A percentile compares a stretch with the other conserved stretches of the same genome.
phyloP scores from a whole-genome alignment of 64 coral and sea anemone species.

The Cladopsammia gracilis region DNA sequence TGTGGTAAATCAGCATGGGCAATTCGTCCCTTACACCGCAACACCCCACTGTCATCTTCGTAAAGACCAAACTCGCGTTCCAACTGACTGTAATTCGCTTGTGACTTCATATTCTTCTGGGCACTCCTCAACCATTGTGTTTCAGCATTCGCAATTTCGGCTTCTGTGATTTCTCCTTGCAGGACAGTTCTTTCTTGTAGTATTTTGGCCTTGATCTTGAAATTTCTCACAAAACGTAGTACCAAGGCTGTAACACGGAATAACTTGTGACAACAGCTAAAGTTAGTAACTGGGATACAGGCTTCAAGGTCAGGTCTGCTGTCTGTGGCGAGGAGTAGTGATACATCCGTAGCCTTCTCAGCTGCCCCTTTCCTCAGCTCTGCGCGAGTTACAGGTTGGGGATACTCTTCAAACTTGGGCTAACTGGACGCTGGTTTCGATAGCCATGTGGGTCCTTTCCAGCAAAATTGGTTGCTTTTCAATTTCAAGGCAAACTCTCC shows the following conservation, averaged over 20 bases:
- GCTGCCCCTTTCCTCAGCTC: not conserved
- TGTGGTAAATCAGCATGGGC: conserved; percentile 40
- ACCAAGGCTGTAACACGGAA: conserved; percentile 70
- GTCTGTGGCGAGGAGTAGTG: not conserved
- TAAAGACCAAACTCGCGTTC: conserved; percentile 57
- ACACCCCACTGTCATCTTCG: conserved; percentile 48
- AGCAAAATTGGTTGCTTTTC: conserved; percentile 10
- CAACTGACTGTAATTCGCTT: conserved; percentile 39
- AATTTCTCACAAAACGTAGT: conserved; percentile 42
- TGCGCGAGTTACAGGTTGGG: not conserved
- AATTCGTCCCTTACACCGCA: conserved; percentile 34
- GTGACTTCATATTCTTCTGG: conserved; percentile 52
- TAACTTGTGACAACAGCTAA: no score
- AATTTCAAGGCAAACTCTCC: conserved; percentile 33
- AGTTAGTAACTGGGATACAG: conserved; percentile 27
- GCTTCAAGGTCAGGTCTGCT: conserved; percentile 10
- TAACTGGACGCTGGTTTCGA: not conserved
- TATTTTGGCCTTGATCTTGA: conserved; percentile 25
- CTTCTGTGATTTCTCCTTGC: conserved; percentile 21
- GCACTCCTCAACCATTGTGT: conserved; percentile 46
- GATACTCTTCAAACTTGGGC: not conserved
- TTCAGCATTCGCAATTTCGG: conserved; percentile 39
- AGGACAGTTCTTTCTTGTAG: not conserved
- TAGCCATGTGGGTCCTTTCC: conserved; percentile 62
- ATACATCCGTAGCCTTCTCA: not conserved